A percentile compares a stretch with the other conserved stretches of the same genome.
Evolutionary conservation across 2,888 invertebrate genomes (phyloP).

Genomic region (Chorisops tibialis): DNA sequence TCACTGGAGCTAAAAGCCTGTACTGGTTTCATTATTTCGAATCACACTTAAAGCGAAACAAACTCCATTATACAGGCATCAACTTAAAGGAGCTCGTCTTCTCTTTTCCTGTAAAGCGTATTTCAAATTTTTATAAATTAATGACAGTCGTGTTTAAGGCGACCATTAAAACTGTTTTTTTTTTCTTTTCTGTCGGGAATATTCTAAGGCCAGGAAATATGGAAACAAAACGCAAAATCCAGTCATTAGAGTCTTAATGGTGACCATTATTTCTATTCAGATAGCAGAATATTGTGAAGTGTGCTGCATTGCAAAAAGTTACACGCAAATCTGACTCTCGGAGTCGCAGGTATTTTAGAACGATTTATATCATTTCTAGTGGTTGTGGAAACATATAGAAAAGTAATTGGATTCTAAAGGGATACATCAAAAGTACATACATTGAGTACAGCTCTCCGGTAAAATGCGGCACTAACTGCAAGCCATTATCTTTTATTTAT

Average conservation of each 20-base stretch:
- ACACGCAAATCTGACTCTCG: conserved; percentile 6
- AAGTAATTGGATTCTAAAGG: conserved; percentile 3
- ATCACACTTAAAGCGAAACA: too few relatives aligned
- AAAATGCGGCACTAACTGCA: not conserved
- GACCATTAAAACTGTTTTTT: conserved; percentile 3
- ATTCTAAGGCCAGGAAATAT: conserved; percentile 8
- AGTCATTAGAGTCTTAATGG: conserved; percentile 38
- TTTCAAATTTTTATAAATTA: too few relatives aligned
- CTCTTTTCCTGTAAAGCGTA: too few relatives aligned
- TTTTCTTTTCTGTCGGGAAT: not conserved
- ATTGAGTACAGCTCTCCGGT: not conserved
- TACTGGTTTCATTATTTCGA: too few relatives aligned
- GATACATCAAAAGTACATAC: too few relatives aligned
- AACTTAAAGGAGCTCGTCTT: too few relatives aligned
- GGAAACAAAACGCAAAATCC: conserved; percentile 30
- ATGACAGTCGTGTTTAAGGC: not conserved
- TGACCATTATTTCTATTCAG: conserved; percentile 35
- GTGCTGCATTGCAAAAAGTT: conserved; percentile 2
- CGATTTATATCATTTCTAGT: conserved; percentile 4
- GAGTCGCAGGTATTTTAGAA: not conserved
- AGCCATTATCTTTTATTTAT: too few relatives aligned
- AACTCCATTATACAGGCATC: too few relatives aligned
- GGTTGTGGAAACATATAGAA: not conserved
- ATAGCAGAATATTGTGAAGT: not conserved
- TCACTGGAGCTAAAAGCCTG: too few relatives aligned